Base-by-base conservation (phyloP, 2,797 vertebrate species). In the Anabacerthia variegaticeps region DNA sequence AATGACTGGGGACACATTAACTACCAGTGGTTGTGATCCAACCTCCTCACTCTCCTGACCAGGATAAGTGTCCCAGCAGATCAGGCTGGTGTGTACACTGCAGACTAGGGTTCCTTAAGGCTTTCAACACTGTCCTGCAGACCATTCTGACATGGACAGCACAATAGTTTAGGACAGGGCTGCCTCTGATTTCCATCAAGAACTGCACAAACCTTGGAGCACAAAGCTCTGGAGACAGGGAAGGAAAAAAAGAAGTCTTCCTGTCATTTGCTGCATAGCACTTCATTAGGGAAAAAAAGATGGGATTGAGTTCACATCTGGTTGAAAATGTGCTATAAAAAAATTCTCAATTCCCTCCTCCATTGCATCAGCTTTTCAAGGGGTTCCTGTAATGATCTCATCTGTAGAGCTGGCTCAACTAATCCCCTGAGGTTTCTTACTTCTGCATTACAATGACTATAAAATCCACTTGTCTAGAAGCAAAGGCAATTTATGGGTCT, bases 401-500 rank as follows among this genome's bases (percentile, higher is more conserved):
- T 79, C 72, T 73, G 59, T 27, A 66, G 59, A 94, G 75, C 55
- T 55, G 71, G 55, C 74, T 94, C 76, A 92, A 79, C 84, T 62
- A 92, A 89, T 69, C 78, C 85, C 92, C 34, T n/a, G 27, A 88
- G 82, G 24, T 73, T 78, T 79, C 72, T 73, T 65, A 61, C 30
- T 91, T 55, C 75, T 77, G 51, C 77, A 92, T 69, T 85, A 88
- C 67, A 89, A 51, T 76, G 59, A 62, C 63, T 76, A 41, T 14
- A 82, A 92, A 95, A 94, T 91, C 44, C 55, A 66, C 48, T 76
- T 46, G 46, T 91, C 87, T 79, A 68, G 39, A 91, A 87, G n/a
- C 9, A 17, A 87, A 95, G 58, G 46, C 55, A 73, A 69, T 87
- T 85, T 48, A 62, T 5, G 12, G 15, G 24, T 78, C 80, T 63